Base-by-base conservation (phyloP, 1,140 invertebrate species). In the Ooceraea biroi region DNA sequence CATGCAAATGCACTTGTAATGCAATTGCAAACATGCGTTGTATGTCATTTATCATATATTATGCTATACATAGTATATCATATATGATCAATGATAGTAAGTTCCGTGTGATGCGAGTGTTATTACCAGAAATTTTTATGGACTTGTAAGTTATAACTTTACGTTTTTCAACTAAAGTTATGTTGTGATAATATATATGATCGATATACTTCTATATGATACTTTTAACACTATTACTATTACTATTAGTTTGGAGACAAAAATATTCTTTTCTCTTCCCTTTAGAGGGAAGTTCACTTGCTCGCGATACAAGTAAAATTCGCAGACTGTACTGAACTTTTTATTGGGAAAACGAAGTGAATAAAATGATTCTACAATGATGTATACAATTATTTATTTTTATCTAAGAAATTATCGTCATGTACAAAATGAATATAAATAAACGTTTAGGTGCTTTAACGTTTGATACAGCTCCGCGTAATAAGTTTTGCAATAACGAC, bases 341-440 rank as follows among this genome's bases (percentile, higher is more conserved):
- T 50, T 71, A 71, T 80, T 58, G 8, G 22, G 41, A 69, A 22
- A 55, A 44, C 41, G 60, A 57, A 78, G 69, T 27, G 11, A 60
- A 85, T 73, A 84, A 50, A 84, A 57, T 7, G 55, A 78, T 10
- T 57, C 74, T 25, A 44, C 3, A 80, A 76, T 84, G 78, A 89
- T 89, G 89, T 89, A 36, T 36, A 88, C 57, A 86, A 85, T 86
- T 88, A 86, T 92, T 91, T 92, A 92, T 91, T 92, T 90, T 90
- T 87, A 86, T 85, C 88, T 90, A 91, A 76, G 85, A 91, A 91
- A 91, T 91, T 87, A 91, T 92, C 90, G 87, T 74, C 91, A 91
- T 92, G 93, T 93, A 93, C 92, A 93, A 93, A 93, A 92, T 92
- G 88, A 93, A 92, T 93, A 93, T 93, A 93, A 93, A 93, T 93